Evolutionary conservation across 2,113 vertebrate species (phyloP), one percentile per base, ranked within the genome.

Genomic region (Vulpes vulpes): DNA sequence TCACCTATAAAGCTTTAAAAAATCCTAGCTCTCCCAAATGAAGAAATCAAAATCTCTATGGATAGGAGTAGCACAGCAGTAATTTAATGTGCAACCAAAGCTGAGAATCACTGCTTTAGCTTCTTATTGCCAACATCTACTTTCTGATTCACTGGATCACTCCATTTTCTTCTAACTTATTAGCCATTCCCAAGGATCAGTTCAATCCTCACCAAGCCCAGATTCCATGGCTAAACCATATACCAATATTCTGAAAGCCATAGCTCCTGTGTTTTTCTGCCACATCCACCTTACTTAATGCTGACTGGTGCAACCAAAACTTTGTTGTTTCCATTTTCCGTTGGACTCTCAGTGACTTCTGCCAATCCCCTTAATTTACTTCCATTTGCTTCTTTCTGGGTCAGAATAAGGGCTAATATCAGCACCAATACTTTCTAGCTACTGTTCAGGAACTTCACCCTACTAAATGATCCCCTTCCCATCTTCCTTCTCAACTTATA

Each of bases 81-180:
- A 96, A 22, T 88, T 20, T 62, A 82, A 64, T 59, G 12, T 25
- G 43, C 2, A 55, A 25, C 35, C 23, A 53, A 62, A 35, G 14
- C 9, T 96, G 71, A 93, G n/a, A 96, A 67, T 35, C 30, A 69
- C 19, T 60, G 49, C 20, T 92, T 20, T 85, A 78, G 35, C 25
- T 88, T 96, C 32, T 95, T 96, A 65, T 71, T 83, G 51, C 9
- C 27, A 96, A 81, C 22, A 89, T 71, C 43, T 78, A 95, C 53
- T 55, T 84, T 81, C 43, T 89, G 65, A 88, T 9, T 96, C 73
- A 93, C 3, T 9, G 71, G 78, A 94, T 62, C 43, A 71, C 49
- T 89, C 64, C 69, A 57, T 27, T 94, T 89, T 94, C 83, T 82
- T 30, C 25, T 78, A 81, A 76, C 11, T 88, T 89, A 91, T 76